A percentile compares a stretch with the other conserved stretches of the same genome.
phyloP scores from a whole-genome alignment of 2,113 vertebrate genomes.

The Ochotona princeps region DNA sequence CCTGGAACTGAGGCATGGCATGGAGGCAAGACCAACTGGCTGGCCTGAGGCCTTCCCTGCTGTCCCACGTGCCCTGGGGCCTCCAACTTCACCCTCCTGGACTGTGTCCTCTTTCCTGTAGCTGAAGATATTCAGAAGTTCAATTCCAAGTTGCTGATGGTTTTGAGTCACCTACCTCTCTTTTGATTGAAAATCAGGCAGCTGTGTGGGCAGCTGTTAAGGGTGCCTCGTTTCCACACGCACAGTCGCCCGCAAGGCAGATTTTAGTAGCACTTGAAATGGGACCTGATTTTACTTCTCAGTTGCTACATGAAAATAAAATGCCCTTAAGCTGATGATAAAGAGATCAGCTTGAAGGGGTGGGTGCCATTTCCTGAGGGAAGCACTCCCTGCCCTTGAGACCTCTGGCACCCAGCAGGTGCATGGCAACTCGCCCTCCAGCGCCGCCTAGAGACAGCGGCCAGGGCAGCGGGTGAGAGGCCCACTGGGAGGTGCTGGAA shows the following conservation, averaged over 20 bases:
- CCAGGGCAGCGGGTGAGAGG: not conserved
- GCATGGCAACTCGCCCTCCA: not conserved
- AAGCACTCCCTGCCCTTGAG: not conserved
- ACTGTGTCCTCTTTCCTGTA: not conserved
- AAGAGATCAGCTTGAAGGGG: constrained; percentile 33
- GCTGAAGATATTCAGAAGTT: constrained; percentile 58
- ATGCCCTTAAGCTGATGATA: constrained; percentile 64
- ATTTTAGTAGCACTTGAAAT: constrained; percentile 72
- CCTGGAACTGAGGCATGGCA: fast-evolving
- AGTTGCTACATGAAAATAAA: constrained; percentile 74
- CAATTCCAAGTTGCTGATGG: constrained; percentile 68
- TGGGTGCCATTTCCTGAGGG: constrained; percentile 19
- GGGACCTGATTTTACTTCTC: constrained; percentile 79
- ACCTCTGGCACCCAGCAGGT: not conserved
- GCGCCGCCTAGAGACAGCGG: not conserved
- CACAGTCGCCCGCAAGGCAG: constrained; percentile 71
- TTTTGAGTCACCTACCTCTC: constrained; percentile 69
- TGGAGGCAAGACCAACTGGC: not conserved
- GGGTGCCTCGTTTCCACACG: constrained; percentile 70
- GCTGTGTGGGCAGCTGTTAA: constrained; percentile 69
- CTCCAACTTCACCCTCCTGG: no score
- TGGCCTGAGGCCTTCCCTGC: no score
- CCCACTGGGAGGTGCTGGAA: not conserved
- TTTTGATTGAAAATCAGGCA: constrained; percentile 71
- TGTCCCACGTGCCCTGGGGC: fast-evolving